Conservation (phyloP, 2,113 vertebrate species). For the human region GRCh38 chrX:27271001-27271500, state of each 20-base stretch:
- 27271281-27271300: conserved; percentile 3
- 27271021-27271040: background rate
- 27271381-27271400: background rate
- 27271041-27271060: background rate
- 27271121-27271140: conserved; percentile 38
- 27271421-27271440: background rate
- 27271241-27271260: background rate
- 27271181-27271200: background rate
- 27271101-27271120: background rate
- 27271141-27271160: conserved; percentile 14
- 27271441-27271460: background rate
- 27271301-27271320: conserved; percentile 12
- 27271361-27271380: background rate
- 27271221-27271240: conserved; percentile 2
- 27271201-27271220: background rate
- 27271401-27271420: background rate
- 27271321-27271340: conserved; percentile 21
- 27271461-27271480: background rate
- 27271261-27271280: conserved; percentile 23
- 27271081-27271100: conserved; percentile 4
- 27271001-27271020: background rate
- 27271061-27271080: background rate
- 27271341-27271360: background rate
- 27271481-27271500: background rate
- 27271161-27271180: conserved; percentile 3